phyloP scores from a whole-genome alignment of 35 echinoderm and acorn worm species.

The Lytechinus variegatus region DNA sequence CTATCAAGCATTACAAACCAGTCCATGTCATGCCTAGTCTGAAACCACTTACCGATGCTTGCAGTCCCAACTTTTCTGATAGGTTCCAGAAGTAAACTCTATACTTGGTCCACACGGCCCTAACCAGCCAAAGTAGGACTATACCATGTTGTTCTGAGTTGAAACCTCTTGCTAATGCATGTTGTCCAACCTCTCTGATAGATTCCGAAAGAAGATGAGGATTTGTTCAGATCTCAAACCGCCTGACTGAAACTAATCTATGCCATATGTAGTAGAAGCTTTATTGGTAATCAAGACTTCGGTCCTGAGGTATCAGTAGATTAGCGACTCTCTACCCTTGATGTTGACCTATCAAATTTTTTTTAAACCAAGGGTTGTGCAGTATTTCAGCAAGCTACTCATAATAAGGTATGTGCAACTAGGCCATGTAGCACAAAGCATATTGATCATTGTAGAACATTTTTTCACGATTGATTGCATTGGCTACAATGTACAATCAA shows the following conservation, averaged over 20 bases:
- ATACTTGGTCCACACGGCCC: no score
- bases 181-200: conserved; percentile 78
- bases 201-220: conserved; percentile 45
- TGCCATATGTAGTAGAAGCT: conserved; percentile 58
- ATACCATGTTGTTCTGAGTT: conserved; percentile 60
- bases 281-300: conserved; percentile 67
- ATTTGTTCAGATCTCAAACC: conserved; percentile 58
- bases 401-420: no score
- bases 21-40: conserved; percentile 73
- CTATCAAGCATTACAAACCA: conserved; percentile 74
- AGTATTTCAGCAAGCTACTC: no score
- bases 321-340: no score
- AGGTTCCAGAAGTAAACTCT: conserved; percentile 28
- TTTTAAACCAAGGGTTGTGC: no score
- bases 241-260: conserved; percentile 72
- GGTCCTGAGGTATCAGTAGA: conserved; percentile 51
- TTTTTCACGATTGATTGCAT: no score
- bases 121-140: no score
- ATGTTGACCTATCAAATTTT: no score
- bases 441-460: no score
- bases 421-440: no score
- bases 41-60: conserved; percentile 67
- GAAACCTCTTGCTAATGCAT: conserved; percentile 65
- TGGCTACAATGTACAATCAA: no score
- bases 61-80: conserved; percentile 76